A percentile compares a stretch with the other conserved stretches of the same genome.
These are phyloP conservation scores for Aplidium turbinatum DNA, from an alignment of 23 tunicate species.

Conservation along the genomic window DNA sequence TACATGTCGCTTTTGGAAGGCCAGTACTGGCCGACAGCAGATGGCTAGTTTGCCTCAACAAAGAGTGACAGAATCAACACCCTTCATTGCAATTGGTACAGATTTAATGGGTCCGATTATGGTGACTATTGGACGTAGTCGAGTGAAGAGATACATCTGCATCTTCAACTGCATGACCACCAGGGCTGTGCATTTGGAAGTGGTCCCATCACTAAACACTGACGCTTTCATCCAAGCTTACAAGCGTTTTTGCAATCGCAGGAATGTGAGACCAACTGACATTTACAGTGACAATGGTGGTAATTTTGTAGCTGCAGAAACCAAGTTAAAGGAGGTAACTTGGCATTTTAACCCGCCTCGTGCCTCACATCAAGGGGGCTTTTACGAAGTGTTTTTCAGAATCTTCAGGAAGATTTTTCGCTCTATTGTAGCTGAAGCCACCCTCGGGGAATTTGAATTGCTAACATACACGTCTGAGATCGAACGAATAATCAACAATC, in stretches of 20 bases:
- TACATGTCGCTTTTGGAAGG: neutral
- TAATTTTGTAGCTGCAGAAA: conserved; percentile 11
- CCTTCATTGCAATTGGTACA: neutral
- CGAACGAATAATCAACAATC: no score
- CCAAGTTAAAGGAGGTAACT: conserved; percentile 1
- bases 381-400: conserved; percentile 11
- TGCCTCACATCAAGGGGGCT: no score
- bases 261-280: neutral
- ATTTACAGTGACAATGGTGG: conserved; percentile 10
- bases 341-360: neutral
- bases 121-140: conserved; percentile 40
- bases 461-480: no score
- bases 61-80: conserved; percentile 10
- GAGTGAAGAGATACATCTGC: conserved; percentile 27
- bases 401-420: neutral
- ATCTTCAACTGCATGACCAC: conserved; percentile 29
- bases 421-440: no score
- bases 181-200: conserved; percentile 32
- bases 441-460: no score
- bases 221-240: conserved; percentile 15
- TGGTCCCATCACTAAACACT: conserved; percentile 12
- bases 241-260: conserved; percentile 7
- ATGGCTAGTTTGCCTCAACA: conserved; percentile 24
- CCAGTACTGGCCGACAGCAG: neutral
- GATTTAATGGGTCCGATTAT: conserved; percentile 34